phyloP scores from a whole-genome alignment of 2,113 vertebrate genomes.

The Hemichromis elongatus region DNA sequence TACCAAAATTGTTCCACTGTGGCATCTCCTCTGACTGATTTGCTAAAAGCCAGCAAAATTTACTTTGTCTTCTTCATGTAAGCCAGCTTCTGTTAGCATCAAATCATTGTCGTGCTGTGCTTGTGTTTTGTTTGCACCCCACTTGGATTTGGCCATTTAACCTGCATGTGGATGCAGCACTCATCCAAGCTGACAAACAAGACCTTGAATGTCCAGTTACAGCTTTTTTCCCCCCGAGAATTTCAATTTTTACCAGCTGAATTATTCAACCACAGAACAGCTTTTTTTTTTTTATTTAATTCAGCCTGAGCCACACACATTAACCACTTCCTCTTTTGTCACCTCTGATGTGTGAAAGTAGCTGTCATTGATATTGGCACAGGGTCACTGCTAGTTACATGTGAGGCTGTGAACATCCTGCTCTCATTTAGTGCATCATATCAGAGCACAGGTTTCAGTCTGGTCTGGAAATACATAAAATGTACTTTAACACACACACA shows the following conservation, averaged over 20 bases:
- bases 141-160: neutral
- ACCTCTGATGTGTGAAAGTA: slow-evolving; percentile 16
- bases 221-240: neutral
- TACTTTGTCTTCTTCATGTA: neutral
- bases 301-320: neutral
- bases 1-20: neutral
- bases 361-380: neutral
- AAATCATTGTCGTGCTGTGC: neutral
- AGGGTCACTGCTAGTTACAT: neutral
- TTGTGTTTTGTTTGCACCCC: neutral
- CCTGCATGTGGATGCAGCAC: neutral
- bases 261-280: neutral
- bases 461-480: neutral
- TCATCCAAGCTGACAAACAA: neutral
- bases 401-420: neutral
- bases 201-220: neutral
- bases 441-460: neutral
- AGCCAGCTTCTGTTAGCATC: neutral
- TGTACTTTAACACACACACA: neutral
- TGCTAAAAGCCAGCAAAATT: neutral
- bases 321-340: neutral
- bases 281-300: neutral
- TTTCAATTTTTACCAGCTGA: neutral
- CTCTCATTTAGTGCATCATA: neutral
- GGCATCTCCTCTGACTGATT: neutral